Evolutionary conservation across 2,113 vertebrate species (phyloP), one percentile per base, ranked within the genome.

Genomic region (Cacatua alba): DNA sequence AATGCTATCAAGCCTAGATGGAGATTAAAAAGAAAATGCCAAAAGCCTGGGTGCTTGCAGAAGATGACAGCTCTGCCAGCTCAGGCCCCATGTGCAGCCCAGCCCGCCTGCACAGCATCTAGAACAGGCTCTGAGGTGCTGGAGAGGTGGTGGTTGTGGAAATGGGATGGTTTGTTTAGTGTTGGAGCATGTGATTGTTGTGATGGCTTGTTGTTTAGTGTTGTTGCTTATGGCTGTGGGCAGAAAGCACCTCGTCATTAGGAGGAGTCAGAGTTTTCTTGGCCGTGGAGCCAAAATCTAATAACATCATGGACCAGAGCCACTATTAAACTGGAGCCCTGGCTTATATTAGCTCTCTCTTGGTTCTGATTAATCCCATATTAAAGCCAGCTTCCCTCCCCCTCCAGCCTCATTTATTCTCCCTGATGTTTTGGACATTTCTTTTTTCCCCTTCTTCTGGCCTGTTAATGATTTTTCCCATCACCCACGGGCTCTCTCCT

Each of bases 321-420:
- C 91, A 92, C 70, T 51, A 28, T 88, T 88, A 76, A 90, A 67
- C 82, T 89, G 69, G 60, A 96, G 86, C 91, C 86, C 82, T 96
- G 94, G 82, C 87, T 88, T 95, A 11, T 76, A 74, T 95, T 95
- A 94, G 64, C 94, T 91, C 76, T 93, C 43, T 94, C 78, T 93
- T 70, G 76, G 92, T 96, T 95, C 92, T 28, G 3, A n/a, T 93
- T 94, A 94, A 59, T 77, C 81, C 81, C 4, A 0, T 77, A 51
- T 75, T 79, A 92, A 60, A 95, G 75, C 53, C 63, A 69, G 68
- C 37, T 68, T 77, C 81, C 81, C 82, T 95, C 70, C 62, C 74
- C 51, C 10, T 1, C 35, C 21, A 60, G 81, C 68, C 19, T 87
- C 80, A 51, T 77, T 90, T 87, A 7, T 94, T 77, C 48, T 62